phyloP scores from a whole-genome alignment of 2,888 invertebrate species.

The Sphaeridia pumilis region DNA sequence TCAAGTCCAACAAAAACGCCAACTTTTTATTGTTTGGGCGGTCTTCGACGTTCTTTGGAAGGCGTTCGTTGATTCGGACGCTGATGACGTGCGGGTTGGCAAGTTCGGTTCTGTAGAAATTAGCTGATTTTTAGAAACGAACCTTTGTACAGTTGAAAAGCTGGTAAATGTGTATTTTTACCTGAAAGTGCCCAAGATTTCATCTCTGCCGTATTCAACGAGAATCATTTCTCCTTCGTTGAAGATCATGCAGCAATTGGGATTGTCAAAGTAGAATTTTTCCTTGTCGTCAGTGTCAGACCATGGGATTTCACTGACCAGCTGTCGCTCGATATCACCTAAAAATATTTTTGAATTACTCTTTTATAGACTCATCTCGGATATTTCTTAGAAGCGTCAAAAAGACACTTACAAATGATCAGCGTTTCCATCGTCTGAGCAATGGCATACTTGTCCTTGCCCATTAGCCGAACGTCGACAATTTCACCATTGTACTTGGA shows the following conservation, averaged over 20 bases:
- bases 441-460: constrained; percentile 72
- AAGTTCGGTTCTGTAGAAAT: constrained; percentile 77
- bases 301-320: constrained; percentile 78
- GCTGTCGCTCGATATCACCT: constrained; percentile 67
- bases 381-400: too few species aligned
- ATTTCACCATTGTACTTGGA: constrained; percentile 83
- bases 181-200: constrained; percentile 47
- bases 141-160: too few species aligned
- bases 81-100: constrained; percentile 95
- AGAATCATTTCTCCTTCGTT: constrained; percentile 88
- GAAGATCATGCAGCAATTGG: constrained; percentile 83
- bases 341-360: not conserved
- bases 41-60: constrained; percentile 39
- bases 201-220: constrained; percentile 66
- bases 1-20: constrained; percentile 86
- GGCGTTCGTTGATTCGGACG: constrained; percentile 78
- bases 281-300: constrained; percentile 60
- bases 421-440: constrained; percentile 80
- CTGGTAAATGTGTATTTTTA: constrained; percentile 11
- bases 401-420: constrained; percentile 38
- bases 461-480: constrained; percentile 81
- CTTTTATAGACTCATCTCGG: too few species aligned
- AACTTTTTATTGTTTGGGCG: constrained; percentile 70
- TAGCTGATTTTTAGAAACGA: not conserved
- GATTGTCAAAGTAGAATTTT: constrained; percentile 91